These are phyloP conservation scores for Ceuthmochares aereus DNA, from an alignment of 2,113 vertebrate species.

Conservation along the genomic window DNA sequence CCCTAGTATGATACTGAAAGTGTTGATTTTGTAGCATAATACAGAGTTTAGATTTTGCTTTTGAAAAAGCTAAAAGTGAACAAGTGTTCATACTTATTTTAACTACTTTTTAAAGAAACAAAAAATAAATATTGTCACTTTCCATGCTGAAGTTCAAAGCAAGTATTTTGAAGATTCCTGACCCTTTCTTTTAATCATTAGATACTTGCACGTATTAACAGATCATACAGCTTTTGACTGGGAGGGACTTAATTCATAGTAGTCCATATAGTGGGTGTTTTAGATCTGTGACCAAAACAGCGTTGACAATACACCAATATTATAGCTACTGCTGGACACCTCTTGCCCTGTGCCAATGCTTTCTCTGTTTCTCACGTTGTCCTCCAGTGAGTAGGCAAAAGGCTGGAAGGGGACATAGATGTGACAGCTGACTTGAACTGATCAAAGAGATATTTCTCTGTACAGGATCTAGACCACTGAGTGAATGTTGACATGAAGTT, in stretches of 20 bases:
- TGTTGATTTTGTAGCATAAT: background rate
- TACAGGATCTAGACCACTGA: background rate
- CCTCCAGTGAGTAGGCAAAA: background rate
- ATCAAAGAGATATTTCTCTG: background rate
- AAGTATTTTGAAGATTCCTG: background rate
- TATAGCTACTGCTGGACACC: background rate
- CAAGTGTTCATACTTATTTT: background rate
- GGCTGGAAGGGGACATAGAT: background rate
- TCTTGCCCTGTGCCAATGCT: accelerated
- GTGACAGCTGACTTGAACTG: background rate
- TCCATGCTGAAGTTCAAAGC: background rate
- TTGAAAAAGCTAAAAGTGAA: background rate
- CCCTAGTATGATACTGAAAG: accelerated
- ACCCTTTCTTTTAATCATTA: background rate
- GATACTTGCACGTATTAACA: background rate
- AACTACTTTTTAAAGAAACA: background rate
- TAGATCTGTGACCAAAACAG: background rate
- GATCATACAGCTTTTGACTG: background rate
- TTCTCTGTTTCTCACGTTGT: background rate
- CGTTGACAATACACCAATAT: background rate
- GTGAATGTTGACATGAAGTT: background rate
- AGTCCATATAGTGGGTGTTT: background rate
- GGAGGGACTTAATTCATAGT: background rate
- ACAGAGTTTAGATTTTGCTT: background rate
- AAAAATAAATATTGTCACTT: too few relatives aligned